These are phyloP conservation scores for Martes martes DNA, from an alignment of 2,113 vertebrate genomes.

Conservation along the genomic window DNA sequence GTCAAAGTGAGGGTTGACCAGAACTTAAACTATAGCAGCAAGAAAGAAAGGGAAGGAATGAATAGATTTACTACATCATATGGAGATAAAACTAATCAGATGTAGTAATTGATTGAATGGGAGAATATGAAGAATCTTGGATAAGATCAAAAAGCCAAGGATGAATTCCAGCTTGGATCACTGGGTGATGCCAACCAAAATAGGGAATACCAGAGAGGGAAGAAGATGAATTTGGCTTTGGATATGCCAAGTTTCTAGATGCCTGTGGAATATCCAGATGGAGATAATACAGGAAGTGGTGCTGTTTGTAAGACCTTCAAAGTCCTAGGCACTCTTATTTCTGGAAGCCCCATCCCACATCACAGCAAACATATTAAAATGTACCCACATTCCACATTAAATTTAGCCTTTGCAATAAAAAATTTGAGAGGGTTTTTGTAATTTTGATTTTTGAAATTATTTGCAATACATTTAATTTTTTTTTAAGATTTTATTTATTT, in stretches of 20 bases:
- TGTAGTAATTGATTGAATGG: neutral
- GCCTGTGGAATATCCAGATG: constrained; percentile 35
- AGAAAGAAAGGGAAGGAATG: neutral
- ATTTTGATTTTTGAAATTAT: constrained; percentile 50
- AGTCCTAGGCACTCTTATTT: constrained; percentile 27
- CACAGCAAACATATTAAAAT: constrained; percentile 42
- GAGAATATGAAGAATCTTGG: neutral
- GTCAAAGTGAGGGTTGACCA: neutral
- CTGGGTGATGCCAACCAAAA: constrained; percentile 37
- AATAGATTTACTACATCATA: neutral
- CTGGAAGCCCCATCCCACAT: constrained; percentile 46
- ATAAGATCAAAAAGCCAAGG: neutral
- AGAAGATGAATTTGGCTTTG: constrained; percentile 12
- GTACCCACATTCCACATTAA: constrained; percentile 22
- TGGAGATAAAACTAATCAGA: neutral
- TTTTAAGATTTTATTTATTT: no score
- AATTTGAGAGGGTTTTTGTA: neutral
- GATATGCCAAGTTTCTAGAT: neutral
- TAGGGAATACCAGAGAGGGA: constrained; percentile 22
- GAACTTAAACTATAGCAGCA: neutral
- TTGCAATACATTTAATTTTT: constrained; percentile 29
- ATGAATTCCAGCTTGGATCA: neutral
- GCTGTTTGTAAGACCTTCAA: constrained; percentile 44
- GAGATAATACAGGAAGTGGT: constrained; percentile 31
- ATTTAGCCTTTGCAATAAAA: neutral